phyloP scores from a whole-genome alignment of 1,140 invertebrate genomes.

The Lethrus apterus region DNA sequence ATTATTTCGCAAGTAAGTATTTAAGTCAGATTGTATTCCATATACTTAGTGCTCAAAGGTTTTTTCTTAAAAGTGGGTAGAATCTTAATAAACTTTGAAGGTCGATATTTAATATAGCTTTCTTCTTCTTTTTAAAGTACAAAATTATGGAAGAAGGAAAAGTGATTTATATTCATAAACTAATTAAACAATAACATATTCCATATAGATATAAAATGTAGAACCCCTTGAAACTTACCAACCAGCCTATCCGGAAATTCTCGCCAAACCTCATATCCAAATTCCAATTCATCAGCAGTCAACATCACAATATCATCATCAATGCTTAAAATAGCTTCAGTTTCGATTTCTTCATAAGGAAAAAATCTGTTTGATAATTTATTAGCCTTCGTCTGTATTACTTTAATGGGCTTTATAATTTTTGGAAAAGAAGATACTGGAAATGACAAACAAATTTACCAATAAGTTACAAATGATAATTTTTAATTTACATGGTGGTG shows the following conservation, averaged over 20 bases:
- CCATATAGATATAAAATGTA: too few relatives aligned
- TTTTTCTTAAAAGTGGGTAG: too few relatives aligned
- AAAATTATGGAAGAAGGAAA: too few relatives aligned
- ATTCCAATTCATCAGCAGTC: conserved; percentile 86
- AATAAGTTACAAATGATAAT: conserved; percentile 8
- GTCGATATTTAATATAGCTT: not conserved
- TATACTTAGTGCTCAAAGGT: too few relatives aligned
- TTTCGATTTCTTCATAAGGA: conserved; percentile 89
- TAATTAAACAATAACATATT: too few relatives aligned
- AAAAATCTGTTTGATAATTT: conserved; percentile 90
- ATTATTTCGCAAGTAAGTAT: too few relatives aligned
- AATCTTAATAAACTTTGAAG: too few relatives aligned
- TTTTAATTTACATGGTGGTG: conserved; percentile 61
- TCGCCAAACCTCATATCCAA: conserved; percentile 82
- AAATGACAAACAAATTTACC: conserved; percentile 30
- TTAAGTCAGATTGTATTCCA: too few relatives aligned
- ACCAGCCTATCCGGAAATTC: conserved; percentile 91
- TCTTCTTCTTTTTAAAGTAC: not conserved
- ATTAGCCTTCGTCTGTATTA: conserved; percentile 86
- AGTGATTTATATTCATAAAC: too few relatives aligned
- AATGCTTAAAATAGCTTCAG: conserved; percentile 83
- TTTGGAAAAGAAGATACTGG: conserved; percentile 78
- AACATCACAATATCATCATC: conserved; percentile 94
- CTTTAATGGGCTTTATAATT: conserved; percentile 79
- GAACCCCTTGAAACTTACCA: conserved; percentile 40